Evolutionary conservation across 2,888 invertebrate genomes (phyloP), one percentile per base, ranked within the genome.

Genomic region (Philereme vetulata): DNA sequence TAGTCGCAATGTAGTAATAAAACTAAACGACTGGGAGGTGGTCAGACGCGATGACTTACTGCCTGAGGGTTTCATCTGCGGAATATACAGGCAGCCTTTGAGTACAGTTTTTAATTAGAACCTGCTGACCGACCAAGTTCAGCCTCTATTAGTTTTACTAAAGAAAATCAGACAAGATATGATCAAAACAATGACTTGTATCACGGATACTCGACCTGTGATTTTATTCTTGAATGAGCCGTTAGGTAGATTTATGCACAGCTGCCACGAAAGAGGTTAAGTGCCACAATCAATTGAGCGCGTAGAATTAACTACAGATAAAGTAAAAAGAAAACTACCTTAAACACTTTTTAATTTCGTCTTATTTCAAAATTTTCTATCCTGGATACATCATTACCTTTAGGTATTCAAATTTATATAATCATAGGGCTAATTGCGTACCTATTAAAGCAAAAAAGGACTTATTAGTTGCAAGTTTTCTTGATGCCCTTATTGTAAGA

Each of bases 91-190:
- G 79, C 80, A 78, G 80, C 78, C 78, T 72, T 77, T 81, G 83
- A 77, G 79, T 87, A 88, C 85, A 86, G 84, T 86, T 90, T 89
- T 89, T 89, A 90, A 90, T 90, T 89, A 88, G 86, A 81, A 83
- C 77, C 86, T 82, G 84, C 84, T 83, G 81, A 81, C 85, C 85
- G 82, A 83, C 76, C 77, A 74, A 73, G 78, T 80, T 75, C 78
- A 80, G 74, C 83, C 79, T 80, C 84, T 89, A 89, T 88, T 90
- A 88, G 88, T 88, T 89, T 85, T 83, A 86, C 78, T 75, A 82
- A 83, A 75, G 75, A 76, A 81, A 81, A 78, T 74, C 59, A 54
- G 70, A 67, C 77, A 78, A 85, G 82, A 87, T 84, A 82, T 76
- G 77, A 78, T 75, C 72, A 68, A 67, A 63, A 72, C 80, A 85